Conservation (phyloP, 2,888 invertebrate genomes). For the Amphiduros pacificus region DNA sequence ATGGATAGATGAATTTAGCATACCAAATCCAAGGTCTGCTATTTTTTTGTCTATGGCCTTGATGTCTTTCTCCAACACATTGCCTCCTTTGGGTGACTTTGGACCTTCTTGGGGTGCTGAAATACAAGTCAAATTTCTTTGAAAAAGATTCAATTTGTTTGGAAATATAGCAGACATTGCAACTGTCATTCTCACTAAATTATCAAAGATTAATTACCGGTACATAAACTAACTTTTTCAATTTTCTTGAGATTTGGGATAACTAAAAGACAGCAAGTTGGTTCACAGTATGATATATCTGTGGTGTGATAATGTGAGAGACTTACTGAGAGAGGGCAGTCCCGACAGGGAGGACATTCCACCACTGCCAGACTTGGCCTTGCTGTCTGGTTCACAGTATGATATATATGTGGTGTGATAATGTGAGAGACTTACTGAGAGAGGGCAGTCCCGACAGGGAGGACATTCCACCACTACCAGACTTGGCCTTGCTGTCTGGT, state of each 20-base stretch:
- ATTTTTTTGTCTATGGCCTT: constrained; percentile 47
- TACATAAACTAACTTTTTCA: too few species aligned
- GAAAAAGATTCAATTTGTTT: too few species aligned
- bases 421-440: background rate
- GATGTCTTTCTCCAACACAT: constrained; percentile 28
- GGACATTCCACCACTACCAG: too few species aligned
- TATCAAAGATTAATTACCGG: too few species aligned
- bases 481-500: too few species aligned
- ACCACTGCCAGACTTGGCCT: too few species aligned
- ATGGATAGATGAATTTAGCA: constrained; percentile 24
- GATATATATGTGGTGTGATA: background rate
- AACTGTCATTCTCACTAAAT: too few species aligned
- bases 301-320: background rate
- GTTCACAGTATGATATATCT: background rate
- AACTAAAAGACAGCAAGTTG: background rate
- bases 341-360: background rate
- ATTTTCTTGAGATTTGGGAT: too few species aligned
- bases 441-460: background rate
- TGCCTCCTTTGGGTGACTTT: constrained; percentile 14
- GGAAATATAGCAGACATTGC: too few species aligned
- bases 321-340: background rate
- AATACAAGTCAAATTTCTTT: too few species aligned
- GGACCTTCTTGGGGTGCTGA: constrained; percentile 3
- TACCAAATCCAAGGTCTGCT: constrained; percentile 49
- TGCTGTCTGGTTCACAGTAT: too few species aligned